Evolutionary conservation across 2,888 invertebrate genomes (phyloP), one percentile per base, ranked within the genome.

Genomic region (Brenthis ino): DNA sequence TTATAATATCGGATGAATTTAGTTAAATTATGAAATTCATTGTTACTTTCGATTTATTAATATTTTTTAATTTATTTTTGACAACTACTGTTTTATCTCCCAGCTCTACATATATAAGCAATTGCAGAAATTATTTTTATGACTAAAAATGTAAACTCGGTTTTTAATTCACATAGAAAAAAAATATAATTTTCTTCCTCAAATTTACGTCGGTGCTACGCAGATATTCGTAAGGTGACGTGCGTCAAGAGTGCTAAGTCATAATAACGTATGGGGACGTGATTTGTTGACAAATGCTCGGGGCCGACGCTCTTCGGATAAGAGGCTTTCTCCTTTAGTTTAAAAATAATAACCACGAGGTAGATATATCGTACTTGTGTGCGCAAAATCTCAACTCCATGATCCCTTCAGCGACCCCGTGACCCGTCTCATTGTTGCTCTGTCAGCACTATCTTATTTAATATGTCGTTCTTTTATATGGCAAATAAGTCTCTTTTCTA

Each of bases 211-310:
- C 63, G 61, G 24, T 48, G 55, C 33, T 60, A 75, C 78, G 78
- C 77, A 75, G 77, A 76, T 74, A 77, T 79, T 79, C 74, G 77
- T 74, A 75, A 75, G 77, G 77, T 76, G 76, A 76, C 68, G 73
- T 73, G 72, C 75, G 74, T 68, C 65, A 71, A 68, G 77, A 76
- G 75, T 76, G 79, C 75, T 75, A 74, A 76, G 76, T 80, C 79
- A 80, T 80, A 80, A 81, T 81, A 81, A 80, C 81, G 78, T 79
- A 80, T 76, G 79, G 78, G 79, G 79, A 82, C 83, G 85, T 85
- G 87, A 87, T 88, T 87, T 82, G 85, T 84, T 86, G 88, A 86
- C 85, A 86, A 86, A 87, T 84, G 82, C 81, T 82, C 72, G 75
- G 77, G 78, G 76, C 79, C 75, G 66, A 64, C 69, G 69, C 66